These are phyloP conservation scores for Bovichtus variegatus DNA, from an alignment of 2,797 vertebrate genomes.

Conservation along the genomic window DNA sequence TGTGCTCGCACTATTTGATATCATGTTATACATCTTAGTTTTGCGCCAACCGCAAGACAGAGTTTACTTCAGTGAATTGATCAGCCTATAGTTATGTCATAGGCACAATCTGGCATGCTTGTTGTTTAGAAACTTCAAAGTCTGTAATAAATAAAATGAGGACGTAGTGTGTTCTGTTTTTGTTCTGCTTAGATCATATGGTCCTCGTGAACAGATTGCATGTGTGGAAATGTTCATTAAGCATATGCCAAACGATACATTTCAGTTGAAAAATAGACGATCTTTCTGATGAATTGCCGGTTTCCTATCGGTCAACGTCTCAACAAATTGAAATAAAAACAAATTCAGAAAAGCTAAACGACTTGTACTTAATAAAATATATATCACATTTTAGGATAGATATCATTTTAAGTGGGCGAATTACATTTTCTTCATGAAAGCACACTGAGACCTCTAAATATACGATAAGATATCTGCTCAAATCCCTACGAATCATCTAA, in stretches of 20 bases:
- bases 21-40: neutral
- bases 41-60: neutral
- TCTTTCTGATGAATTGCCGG: neutral
- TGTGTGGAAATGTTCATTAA: neutral
- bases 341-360: neutral
- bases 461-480: too few species aligned
- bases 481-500: too few species aligned
- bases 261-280: too few species aligned
- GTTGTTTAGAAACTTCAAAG: neutral
- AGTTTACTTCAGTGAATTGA: neutral
- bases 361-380: neutral
- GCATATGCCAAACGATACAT: neutral
- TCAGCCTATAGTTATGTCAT: neutral
- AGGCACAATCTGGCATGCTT: neutral
- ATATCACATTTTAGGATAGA: too few species aligned
- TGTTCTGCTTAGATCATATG: neutral
- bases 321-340: constrained; percentile 6
- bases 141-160: neutral
- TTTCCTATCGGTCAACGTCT: neutral
- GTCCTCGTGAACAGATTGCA: neutral
- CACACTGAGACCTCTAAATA: too few species aligned
- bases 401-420: too few species aligned
- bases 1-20: neutral
- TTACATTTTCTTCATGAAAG: too few species aligned
- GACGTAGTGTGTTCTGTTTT: neutral